Percentiles rank a stretch among this genome's conserved stretches.
Evolutionary conservation across 2,888 invertebrate species (phyloP).

Genomic region (Microdon myrmicae): DNA sequence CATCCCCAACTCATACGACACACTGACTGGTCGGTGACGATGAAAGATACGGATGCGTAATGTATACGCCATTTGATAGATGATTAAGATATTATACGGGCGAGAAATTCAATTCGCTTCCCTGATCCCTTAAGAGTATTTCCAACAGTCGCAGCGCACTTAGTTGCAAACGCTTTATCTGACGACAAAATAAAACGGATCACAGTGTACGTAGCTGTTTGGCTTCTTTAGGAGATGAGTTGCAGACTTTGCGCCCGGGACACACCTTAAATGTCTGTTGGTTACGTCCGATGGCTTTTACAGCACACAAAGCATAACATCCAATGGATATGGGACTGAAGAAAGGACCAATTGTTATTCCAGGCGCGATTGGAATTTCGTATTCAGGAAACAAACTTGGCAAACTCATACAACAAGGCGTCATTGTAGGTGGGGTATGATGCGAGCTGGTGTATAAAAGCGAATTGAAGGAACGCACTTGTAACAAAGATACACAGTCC

Average conservation of each 20-base stretch:
- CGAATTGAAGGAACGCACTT: constrained; percentile 50
- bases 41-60: constrained; percentile 35
- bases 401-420: constrained; percentile 39
- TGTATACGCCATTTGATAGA: constrained; percentile 42
- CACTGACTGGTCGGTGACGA: constrained; percentile 32
- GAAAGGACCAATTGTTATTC: constrained; percentile 43
- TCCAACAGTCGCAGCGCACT: constrained; percentile 24
- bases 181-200: constrained; percentile 33
- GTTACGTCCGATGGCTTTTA: constrained; percentile 15
- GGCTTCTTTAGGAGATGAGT: constrained; percentile 31
- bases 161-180: constrained; percentile 19
- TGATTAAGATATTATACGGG: constrained; percentile 43
- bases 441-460: constrained; percentile 41
- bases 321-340: too few relatives aligned
- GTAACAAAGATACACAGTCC: constrained; percentile 12
- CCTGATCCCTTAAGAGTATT: constrained; percentile 34
- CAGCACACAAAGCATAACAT: constrained; percentile 36
- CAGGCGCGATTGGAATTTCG: constrained; percentile 47
- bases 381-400: constrained; percentile 51
- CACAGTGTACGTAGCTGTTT: constrained; percentile 12
- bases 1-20: neutral
- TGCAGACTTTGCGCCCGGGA: constrained; percentile 19
- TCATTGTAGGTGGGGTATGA: constrained; percentile 46
- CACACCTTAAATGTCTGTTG: constrained; percentile 15
- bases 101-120: constrained; percentile 24